Base-by-base conservation (phyloP, 1,140 invertebrate genomes). In the Limonius californicus region DNA sequence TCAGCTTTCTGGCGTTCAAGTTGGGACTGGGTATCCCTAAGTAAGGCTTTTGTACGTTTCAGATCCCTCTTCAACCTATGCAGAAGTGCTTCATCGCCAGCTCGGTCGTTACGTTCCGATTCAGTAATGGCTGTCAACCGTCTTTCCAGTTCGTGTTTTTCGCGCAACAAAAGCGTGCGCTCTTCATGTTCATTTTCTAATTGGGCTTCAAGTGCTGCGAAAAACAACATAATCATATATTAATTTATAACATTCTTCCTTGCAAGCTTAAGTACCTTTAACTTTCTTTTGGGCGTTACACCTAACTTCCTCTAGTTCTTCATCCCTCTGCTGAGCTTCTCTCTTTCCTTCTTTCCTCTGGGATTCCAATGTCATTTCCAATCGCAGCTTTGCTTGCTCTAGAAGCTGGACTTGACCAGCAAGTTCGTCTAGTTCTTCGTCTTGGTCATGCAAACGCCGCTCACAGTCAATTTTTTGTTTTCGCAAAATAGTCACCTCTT, bases 331-430 rank as follows among this genome's bases (percentile, higher is more conserved):
- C 54, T 92, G 89, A 43, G 94, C 83, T 72, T 97, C 94, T 58
- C 91, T 87, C 0, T 89, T 84, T 66, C 92, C 86, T 70, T 93
- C 91, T 72, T 97, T 96, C 9, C 92, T 86, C 75, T 91, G 85
- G 65, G 95, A 93, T 77, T 97, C 94, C 55, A 96, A 78, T 20
- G 88, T 85, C 94, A 97, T 97, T 75, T 97, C 94, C 35, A 97
- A 79, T 23, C 72, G 64, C 6, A 96, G 78, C 76, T 97, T 97
- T 1, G 92, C 90, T 74, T 91, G 90, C 74, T 95, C 92, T 63
- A 95, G 76, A 56, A 94, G 78, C 79, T 91, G 87, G 70, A 91
- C 87, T 76, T 94, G 94, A 23, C 92, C 94, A 0, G 94, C 94
- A 65, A 96, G 81, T 71, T 97, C 94, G 74, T 98, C 95, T 19